Base-by-base conservation (phyloP, 2,113 vertebrate genomes). In the Microcebus murinus region DNA sequence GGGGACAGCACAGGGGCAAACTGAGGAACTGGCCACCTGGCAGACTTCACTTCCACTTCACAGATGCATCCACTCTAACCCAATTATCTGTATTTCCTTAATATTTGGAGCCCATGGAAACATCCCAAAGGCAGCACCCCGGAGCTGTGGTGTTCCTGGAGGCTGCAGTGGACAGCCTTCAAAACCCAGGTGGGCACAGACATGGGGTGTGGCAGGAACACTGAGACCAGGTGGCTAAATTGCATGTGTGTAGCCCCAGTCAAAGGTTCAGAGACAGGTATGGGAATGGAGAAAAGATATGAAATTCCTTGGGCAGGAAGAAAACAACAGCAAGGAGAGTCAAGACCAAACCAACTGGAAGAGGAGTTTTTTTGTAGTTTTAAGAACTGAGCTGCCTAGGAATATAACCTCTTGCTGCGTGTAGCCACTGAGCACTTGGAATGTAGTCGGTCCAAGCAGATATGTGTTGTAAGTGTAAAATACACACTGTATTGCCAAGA, bases 271-370 rank as follows among this genome's bases (percentile, higher is more conserved):
- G 39, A 68, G 13, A n/a, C 50, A 68, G 20, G 61, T 36, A 45
- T 1, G 34, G 4, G 8, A 45, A 45, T 77, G 7, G 25, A 31
- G 4, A 27, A 36, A 3, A 3, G 12, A 1, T 7, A 36, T 15
- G 29, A 63, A 48, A 68, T 67, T 80, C 20, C 25, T 50, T 25
- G 0, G 10, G 1, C 4, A 68, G 1, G 18, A 15, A 20, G 4
- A 17, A 31, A 36, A 29, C 1, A 55, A 0, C 1, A 25, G 7
- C 27, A 17, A 8, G 29, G 10, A 76, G 7, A 2, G 7, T 39
- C 7, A 71, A 42, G n/a, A 25, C 17, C 15, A 67, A 52, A 67
- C 6, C 9, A 20, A 4, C 0, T 11, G 18, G 20, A 71, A 9
- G 21, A 36, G 55, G 10, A 74, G 23, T 68, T n/a, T 27, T 50